Evolutionary conservation across 2,113 vertebrate genomes (phyloP).

Genomic region (Plestiodon gilberti): DNA sequence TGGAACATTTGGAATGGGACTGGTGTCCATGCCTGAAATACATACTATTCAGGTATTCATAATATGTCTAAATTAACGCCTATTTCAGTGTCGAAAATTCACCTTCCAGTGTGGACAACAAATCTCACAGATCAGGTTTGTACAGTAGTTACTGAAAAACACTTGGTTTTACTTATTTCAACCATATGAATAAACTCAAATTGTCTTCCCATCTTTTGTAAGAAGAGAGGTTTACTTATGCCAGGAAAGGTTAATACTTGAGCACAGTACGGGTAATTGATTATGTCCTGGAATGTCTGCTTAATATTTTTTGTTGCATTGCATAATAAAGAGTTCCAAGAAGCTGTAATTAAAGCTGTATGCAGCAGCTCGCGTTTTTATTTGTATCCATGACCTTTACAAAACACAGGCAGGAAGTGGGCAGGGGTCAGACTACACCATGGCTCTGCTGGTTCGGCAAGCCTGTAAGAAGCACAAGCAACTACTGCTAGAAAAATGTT

Average conservation of each 20-base stretch:
- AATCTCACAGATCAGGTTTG: neutral
- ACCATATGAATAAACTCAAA: neutral
- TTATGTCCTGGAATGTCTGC: neutral
- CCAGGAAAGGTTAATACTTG: neutral
- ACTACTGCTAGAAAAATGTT: neutral
- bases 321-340: neutral
- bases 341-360: neutral
- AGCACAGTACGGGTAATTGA: neutral
- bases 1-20: neutral
- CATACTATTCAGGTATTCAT: neutral
- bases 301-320: neutral
- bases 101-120: neutral
- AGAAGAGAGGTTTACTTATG: neutral
- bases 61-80: neutral
- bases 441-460: neutral
- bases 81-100: neutral
- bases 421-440: neutral
- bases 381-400: neutral
- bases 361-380: neutral
- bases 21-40: neutral
- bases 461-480: neutral
- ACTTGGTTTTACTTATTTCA: neutral
- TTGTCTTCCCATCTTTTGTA: neutral
- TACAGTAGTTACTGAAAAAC: neutral
- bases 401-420: neutral